phyloP scores from a whole-genome alignment of 2,113 vertebrate species.

The Gavia stellata region DNA sequence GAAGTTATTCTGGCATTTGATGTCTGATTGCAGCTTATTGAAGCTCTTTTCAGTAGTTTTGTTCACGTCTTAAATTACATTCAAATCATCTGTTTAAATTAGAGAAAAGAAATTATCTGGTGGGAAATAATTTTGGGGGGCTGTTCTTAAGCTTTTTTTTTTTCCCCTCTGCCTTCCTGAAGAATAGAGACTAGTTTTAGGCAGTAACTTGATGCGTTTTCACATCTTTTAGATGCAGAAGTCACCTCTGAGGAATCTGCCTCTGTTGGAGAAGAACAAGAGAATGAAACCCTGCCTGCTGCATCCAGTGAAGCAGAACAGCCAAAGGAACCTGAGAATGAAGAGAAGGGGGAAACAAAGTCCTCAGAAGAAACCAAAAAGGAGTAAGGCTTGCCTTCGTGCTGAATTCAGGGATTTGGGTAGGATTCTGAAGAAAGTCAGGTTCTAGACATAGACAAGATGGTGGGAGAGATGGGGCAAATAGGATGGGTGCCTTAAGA shows the following conservation, averaged over 20 bases:
- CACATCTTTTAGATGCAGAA: slow-evolving; percentile 73
- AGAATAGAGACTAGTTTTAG: neutral
- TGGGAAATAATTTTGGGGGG: neutral
- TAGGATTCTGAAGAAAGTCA: neutral
- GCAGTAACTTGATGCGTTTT: neutral
- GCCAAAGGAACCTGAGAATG: slow-evolving; percentile 69
- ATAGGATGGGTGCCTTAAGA: neutral
- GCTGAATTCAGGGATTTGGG: neutral
- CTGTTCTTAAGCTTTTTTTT: neutral
- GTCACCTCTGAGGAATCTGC: slow-evolving; percentile 84
- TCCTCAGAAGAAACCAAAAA: slow-evolving; percentile 79
- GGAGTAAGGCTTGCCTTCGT: slow-evolving; percentile 75
- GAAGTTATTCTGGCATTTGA: neutral
- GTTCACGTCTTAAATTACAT: neutral
- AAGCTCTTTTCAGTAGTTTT: neutral
- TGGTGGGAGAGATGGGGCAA: neutral
- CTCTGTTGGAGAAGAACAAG: slow-evolving; percentile 81
- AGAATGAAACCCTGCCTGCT: slow-evolving; percentile 73
- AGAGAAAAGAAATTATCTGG: neutral
- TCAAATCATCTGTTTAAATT: neutral
- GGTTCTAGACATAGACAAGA: neutral
- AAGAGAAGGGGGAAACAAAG: slow-evolving; percentile 74
- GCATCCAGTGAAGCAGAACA: slow-evolving; percentile 71
- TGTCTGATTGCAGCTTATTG: neutral
- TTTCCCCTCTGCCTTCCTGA: neutral